Evolutionary conservation across 2,797 vertebrate species (phyloP).

Genomic region (Uromys caudimaculatus): DNA sequence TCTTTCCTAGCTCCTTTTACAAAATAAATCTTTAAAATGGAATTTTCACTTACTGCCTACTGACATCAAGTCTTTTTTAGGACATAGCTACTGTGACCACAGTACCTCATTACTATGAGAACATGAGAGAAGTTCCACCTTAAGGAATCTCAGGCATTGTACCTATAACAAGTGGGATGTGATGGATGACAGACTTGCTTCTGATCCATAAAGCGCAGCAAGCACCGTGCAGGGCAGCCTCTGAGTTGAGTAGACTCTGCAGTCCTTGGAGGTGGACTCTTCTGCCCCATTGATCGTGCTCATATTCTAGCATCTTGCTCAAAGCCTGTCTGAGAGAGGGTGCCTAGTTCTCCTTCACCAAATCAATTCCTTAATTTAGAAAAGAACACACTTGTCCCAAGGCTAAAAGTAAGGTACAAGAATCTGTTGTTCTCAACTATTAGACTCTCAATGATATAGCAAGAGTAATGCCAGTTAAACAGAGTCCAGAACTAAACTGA

Average conservation of each 20-base stretch:
- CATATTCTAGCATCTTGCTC: background rate
- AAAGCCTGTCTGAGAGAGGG: background rate
- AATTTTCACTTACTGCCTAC: conserved; percentile 23
- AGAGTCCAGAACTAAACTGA: background rate
- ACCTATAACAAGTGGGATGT: background rate
- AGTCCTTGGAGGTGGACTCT: background rate
- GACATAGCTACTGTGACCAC: background rate
- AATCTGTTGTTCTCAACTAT: conserved; percentile 31
- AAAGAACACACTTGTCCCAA: conserved; percentile 6
- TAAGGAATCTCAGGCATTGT: background rate
- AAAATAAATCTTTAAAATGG: conserved; percentile 41
- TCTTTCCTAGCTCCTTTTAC: conserved; percentile 4
- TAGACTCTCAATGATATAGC: conserved; percentile 9
- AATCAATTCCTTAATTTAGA: background rate
- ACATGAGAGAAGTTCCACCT: background rate
- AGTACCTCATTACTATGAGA: background rate
- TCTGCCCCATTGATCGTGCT: background rate
- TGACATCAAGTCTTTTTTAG: background rate
- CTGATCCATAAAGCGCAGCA: background rate
- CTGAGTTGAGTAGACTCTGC: background rate
- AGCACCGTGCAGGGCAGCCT: background rate
- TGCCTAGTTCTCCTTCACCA: background rate
- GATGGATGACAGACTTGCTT: background rate
- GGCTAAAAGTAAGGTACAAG: background rate
- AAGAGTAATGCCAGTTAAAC: background rate